Conservation (phyloP, 2,797 vertebrate species). For the Urocyon cinereoargenteus region DNA sequence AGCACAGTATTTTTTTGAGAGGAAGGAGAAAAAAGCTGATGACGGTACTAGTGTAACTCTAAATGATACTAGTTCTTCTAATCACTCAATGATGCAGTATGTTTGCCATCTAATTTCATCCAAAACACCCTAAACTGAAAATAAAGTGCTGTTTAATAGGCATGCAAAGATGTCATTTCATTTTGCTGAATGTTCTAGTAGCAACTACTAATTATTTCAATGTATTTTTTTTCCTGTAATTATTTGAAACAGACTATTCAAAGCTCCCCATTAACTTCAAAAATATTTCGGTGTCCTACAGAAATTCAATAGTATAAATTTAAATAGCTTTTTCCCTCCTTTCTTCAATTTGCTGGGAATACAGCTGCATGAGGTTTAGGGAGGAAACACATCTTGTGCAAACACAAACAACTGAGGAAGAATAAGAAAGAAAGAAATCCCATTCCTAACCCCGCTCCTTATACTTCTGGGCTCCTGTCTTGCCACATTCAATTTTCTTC, state of each 20-base stretch:
- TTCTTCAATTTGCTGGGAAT: slow-evolving; percentile 77
- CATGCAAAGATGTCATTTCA: slow-evolving; percentile 83
- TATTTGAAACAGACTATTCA: slow-evolving; percentile 85
- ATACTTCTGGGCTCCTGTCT: slow-evolving; percentile 25
- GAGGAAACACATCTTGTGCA: slow-evolving; percentile 67
- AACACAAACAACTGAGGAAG: slow-evolving; percentile 78
- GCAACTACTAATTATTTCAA: slow-evolving; percentile 88
- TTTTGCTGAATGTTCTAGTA: slow-evolving; percentile 86
- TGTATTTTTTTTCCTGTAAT: slow-evolving; percentile 85
- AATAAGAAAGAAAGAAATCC: slow-evolving; percentile 72
- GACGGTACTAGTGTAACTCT: slow-evolving; percentile 57
- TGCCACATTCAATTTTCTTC: slow-evolving; percentile 65
- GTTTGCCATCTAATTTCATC: slow-evolving; percentile 85
- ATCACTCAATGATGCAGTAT: slow-evolving; percentile 70
- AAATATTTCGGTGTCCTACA: slow-evolving; percentile 84
- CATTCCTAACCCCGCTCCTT: slow-evolving; percentile 2
- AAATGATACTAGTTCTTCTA: slow-evolving; percentile 67
- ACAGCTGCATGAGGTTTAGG: slow-evolving; percentile 81
- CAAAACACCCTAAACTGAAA: slow-evolving; percentile 86
- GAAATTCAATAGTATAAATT: slow-evolving; percentile 87
- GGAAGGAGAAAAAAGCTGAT: neutral
- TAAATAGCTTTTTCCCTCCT: slow-evolving; percentile 76
- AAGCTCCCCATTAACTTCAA: slow-evolving; percentile 79
- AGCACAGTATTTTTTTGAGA: neutral
- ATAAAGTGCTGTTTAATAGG: slow-evolving; percentile 87